Base-by-base conservation (phyloP, 2,113 vertebrate genomes). In the Ia io region DNA sequence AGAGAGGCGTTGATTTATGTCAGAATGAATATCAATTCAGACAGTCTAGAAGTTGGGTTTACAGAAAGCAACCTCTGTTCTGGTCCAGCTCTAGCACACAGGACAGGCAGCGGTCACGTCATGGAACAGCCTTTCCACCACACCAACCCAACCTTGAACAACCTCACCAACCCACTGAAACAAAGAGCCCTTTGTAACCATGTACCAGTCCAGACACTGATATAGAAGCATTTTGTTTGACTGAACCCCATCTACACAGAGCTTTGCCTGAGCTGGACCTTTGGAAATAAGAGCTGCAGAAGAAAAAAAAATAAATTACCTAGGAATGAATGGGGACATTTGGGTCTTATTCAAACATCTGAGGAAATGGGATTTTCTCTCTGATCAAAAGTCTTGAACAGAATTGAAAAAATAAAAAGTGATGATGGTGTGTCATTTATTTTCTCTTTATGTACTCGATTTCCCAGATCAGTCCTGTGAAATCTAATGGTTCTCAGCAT, bases 131-230 rank as follows among this genome's bases (percentile, higher is more conserved):
- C n/a, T 49, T 49, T 78, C n/a, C 49, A 37, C 70, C 74, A 77
- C 74, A 77, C 47, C 35, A 59, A n/a, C n/a, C 30, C 61, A 86
- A 47, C n/a, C 59, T 77, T 96, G 51, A 96, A 80, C 56, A 92
- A 87, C 13, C n/a, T 94, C 84, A 83, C 53, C 74, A 88, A 91
- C 56, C 20, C 37, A 90, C 73, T 7, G 22, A 18, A 83, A 97
- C 85, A 93, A 96, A 97, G 91, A 95, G 40, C 14, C 1, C 86
- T 93, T 92, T 95, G 79, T 96, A 78, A 90, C 35, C 22, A 69
- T 42, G 6, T 47, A 47, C 67, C 47, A 88, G 83, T 82, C 56
- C 51, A 88, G 77, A 86, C 76, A 76, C n/a, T 49, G 25, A 91
- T 51, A 76, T 30, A 6, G 84, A 90, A 90, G 85, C 94, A 93